These are phyloP conservation scores for Heterodera filipjevi DNA, from an alignment of 2,888 invertebrate species.

Conservation along the genomic window DNA sequence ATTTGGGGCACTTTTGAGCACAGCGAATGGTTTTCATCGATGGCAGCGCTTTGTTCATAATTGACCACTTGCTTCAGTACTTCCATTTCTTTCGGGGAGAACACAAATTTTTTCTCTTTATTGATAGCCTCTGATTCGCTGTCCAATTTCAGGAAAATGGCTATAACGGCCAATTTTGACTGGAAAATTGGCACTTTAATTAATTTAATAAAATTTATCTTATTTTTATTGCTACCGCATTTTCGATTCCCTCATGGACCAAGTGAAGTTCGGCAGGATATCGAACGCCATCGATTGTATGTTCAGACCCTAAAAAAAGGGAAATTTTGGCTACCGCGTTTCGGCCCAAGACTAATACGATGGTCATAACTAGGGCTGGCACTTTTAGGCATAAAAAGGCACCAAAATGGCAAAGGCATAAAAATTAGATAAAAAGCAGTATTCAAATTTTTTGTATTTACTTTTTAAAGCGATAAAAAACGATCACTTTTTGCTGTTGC, in stretches of 20 bases:
- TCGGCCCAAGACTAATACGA: no score
- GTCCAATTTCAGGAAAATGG: slow-evolving; percentile 56
- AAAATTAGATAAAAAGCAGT: no score
- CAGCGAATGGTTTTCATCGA: slow-evolving; percentile 12
- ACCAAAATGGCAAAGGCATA: no score
- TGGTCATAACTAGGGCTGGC: no score
- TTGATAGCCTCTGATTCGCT: slow-evolving; percentile 47
- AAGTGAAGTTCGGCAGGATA: slow-evolving; percentile 61
- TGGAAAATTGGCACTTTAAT: no score
- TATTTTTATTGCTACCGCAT: slow-evolving; percentile 39
- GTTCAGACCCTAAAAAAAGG: slow-evolving; percentile 59
- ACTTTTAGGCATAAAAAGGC: no score
- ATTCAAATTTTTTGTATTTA: no score
- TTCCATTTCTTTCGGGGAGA: slow-evolving; percentile 32
- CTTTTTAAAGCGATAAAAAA: no score
- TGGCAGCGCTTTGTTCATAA: slow-evolving; percentile 8
- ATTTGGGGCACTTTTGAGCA: slow-evolving; percentile 10
- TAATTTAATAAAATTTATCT: no score
- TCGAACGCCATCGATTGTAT: slow-evolving; percentile 55
- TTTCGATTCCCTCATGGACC: slow-evolving; percentile 61
- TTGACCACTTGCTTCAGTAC: slow-evolving; percentile 19
- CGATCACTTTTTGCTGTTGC: no score
- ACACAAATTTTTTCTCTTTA: slow-evolving; percentile 25
- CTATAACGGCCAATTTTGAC: slow-evolving; percentile 58
- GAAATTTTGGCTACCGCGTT: no score